phyloP scores from a whole-genome alignment of 2,113 vertebrate genomes.

The Paradoxurus hermaphroditus region DNA sequence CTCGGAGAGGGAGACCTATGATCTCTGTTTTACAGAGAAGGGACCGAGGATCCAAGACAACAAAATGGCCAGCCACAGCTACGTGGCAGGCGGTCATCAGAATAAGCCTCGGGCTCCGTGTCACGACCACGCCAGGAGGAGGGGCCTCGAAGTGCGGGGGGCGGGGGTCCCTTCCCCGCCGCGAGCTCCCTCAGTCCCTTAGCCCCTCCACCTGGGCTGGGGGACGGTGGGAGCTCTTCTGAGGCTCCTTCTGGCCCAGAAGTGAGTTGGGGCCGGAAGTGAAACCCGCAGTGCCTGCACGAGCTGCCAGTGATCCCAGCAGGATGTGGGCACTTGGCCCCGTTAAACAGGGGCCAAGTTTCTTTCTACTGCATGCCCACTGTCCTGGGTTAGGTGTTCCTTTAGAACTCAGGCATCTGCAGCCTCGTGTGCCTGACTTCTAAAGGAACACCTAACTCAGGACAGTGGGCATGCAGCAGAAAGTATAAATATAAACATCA shows the following conservation, averaged over 20 bases:
- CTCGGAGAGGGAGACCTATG: not conserved
- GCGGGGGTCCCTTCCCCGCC: too few species aligned
- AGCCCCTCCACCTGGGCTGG: not conserved
- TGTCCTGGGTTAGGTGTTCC: too few species aligned
- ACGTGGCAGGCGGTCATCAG: not conserved
- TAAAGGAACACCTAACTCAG: not conserved
- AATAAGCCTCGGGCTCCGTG: not conserved
- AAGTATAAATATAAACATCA: not conserved
- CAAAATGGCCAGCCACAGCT: not conserved
- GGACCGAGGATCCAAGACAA: not conserved
- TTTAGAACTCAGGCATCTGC: too few species aligned
- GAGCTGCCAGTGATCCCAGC: not conserved
- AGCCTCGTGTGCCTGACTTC: not conserved
- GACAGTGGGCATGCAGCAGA: not conserved
- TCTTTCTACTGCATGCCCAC: not conserved
- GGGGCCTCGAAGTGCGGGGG: not conserved
- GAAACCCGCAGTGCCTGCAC: not conserved
- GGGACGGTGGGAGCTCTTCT: not conserved
- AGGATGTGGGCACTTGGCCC: not conserved
- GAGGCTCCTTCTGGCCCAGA: not conserved
- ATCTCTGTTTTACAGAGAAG: not conserved
- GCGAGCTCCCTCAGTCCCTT: not conserved
- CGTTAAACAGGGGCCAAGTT: not conserved
- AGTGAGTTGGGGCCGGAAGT: not conserved
- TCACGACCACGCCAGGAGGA: too few species aligned